These are phyloP conservation scores for Platysternon megacephalum DNA, from an alignment of 2,113 vertebrate species.

Conservation along the genomic window DNA sequence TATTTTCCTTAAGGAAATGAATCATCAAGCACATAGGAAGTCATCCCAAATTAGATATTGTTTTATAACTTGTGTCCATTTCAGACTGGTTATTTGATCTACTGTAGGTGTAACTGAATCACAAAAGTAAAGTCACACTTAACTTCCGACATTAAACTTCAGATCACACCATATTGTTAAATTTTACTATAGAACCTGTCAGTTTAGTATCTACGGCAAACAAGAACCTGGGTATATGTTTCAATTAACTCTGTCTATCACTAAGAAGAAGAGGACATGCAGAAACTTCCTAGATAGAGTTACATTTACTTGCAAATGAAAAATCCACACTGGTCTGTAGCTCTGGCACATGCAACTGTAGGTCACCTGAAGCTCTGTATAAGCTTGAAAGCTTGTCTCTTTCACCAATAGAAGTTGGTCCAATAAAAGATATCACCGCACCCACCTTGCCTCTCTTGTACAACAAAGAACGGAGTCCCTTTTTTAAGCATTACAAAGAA, in stretches of 20 bases:
- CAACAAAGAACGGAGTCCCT: neutral
- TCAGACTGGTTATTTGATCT: constrained; percentile 53
- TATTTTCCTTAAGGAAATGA: constrained; percentile 68
- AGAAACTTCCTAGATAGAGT: neutral
- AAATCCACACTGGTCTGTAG: accelerated
- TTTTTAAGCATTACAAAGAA: neutral
- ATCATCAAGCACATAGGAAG: constrained; percentile 49
- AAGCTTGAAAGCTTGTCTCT: neutral
- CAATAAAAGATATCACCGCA: neutral
- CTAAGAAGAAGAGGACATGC: neutral
- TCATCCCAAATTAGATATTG: constrained; percentile 56
- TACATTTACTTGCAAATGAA: accelerated
- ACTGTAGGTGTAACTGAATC: neutral
- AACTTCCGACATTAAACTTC: neutral
- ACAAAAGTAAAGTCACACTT: neutral
- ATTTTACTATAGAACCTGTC: neutral
- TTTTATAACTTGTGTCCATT: constrained; percentile 59
- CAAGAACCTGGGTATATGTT: neutral
- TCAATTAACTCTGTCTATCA: neutral
- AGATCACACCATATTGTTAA: neutral
- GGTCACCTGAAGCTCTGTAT: neutral
- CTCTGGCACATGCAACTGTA: neutral
- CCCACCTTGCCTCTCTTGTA: neutral
- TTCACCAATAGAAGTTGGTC: neutral
- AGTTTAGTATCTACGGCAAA: neutral